phyloP scores from a whole-genome alignment of 2,888 invertebrate genomes.

The Drosophila kanekoi region DNA sequence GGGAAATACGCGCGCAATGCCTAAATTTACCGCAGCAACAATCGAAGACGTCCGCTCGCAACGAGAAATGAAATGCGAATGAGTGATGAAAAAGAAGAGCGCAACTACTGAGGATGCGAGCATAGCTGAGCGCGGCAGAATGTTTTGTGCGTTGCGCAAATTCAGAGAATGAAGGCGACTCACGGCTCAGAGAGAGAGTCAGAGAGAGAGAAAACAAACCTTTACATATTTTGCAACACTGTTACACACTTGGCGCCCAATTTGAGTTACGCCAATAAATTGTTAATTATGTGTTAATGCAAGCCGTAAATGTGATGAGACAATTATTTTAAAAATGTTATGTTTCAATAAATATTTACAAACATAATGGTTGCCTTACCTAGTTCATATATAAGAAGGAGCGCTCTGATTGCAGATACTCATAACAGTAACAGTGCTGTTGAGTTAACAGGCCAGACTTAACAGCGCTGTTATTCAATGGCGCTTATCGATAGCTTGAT shows the following conservation, averaged over 20 bases:
- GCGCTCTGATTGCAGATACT: no score
- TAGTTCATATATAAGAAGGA: not conserved
- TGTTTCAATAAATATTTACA: not conserved
- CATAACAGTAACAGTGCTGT: not conserved
- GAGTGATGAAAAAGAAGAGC: slow-evolving; percentile 54
- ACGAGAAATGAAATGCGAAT: slow-evolving; percentile 66
- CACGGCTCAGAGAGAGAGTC: slow-evolving; percentile 1
- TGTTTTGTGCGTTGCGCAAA: slow-evolving; percentile 52
- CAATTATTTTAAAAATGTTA: not conserved
- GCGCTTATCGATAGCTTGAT: slow-evolving; percentile 34
- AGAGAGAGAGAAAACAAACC: slow-evolving; percentile 1
- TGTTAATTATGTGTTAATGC: not conserved
- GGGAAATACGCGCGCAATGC: slow-evolving; percentile 61
- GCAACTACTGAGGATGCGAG: slow-evolving; percentile 48
- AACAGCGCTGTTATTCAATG: not conserved
- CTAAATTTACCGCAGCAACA: slow-evolving; percentile 54
- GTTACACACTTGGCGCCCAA: not conserved
- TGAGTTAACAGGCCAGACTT: slow-evolving; percentile 10
- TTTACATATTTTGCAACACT: slow-evolving; percentile 29
- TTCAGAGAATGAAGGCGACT: slow-evolving; percentile 22
- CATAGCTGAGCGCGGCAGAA: slow-evolving; percentile 30
- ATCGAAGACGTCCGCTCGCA: slow-evolving; percentile 61
- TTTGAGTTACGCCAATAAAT: not conserved
- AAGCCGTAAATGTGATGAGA: no score
- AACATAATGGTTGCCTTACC: no score